Evolutionary conservation across 2,113 vertebrate species (phyloP), one percentile per base, ranked within the genome.

Genomic region (Balaenoptera acutorostrata): DNA sequence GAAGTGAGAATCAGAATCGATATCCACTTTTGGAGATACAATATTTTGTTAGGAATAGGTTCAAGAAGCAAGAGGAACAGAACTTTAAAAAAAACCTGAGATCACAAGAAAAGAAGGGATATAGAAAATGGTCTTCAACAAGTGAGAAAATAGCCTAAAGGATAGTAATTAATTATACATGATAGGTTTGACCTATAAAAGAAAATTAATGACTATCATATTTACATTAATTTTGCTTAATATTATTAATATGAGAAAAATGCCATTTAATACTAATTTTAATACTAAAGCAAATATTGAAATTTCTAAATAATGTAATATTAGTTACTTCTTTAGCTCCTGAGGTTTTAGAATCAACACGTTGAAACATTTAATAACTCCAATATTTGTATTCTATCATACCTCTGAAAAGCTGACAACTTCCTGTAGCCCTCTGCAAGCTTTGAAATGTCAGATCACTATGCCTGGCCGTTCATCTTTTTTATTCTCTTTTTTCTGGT

Each of bases 361-460:
- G 7, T 10, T 93, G 96, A 75, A 96, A 97, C 92, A 87, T 97
- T 97, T 97, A 97, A 97, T 97, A 97, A 97, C 92, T 66, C 15
- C 29, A 52, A 0, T 96, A 96, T 97, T 97, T 96, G 92, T 84
- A 78, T 96, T 96, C 64, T 91, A 15, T 39, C 82, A 72, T 41
- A 59, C 66, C 63, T 94, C 36, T 87, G 89, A 89, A 66, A 86
- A 66, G 29, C 61, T 93, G 49, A 74, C 86, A 72, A 75, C 41
- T 61, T 90, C 64, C 86, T 74, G 81, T 88, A 95, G 81, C 96
- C 61, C 49, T 93, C 52, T 95, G 95, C 68, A 97, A 86, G 95
- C 93, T 78, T 91, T 86, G 15, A 97, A 97, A 98, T 97, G 96
- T 97, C 96, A 97, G 68, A 61, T 33, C 89, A 77, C 72, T 52